These are phyloP conservation scores for Stichopus chloronotus DNA, from an alignment of 35 echinoderm and acorn worm species.

Conservation along the genomic window DNA sequence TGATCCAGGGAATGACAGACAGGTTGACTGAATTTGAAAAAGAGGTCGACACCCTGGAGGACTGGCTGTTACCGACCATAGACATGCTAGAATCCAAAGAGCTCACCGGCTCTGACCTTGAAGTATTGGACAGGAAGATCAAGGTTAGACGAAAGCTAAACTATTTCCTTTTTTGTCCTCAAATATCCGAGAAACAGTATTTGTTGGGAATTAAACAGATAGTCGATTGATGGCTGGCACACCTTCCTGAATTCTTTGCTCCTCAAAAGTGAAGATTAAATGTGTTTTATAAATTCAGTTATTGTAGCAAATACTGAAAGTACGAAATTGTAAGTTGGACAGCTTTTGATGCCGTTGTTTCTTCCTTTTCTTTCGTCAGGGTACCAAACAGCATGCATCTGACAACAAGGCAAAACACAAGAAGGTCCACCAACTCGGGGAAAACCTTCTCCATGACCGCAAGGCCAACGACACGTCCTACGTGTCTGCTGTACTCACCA, in stretches of 20 bases:
- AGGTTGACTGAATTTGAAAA: slow-evolving; percentile 85
- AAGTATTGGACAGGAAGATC: slow-evolving; percentile 73
- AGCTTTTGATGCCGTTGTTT: no score
- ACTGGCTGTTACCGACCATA: slow-evolving; percentile 87
- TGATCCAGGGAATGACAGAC: slow-evolving; percentile 73
- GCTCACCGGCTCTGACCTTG: slow-evolving; percentile 50
- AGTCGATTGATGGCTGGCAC: no score
- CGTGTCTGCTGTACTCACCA: slow-evolving; percentile 86
- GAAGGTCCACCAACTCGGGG: slow-evolving; percentile 79
- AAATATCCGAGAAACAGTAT: no score
- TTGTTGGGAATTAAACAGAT: no score
- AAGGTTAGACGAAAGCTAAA: slow-evolving; percentile 57
- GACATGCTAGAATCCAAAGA: slow-evolving; percentile 79
- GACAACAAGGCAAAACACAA: slow-evolving; percentile 83
- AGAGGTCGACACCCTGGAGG: slow-evolving; percentile 89
- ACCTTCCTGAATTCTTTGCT: no score
- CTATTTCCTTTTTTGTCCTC: no score
- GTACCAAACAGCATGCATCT: slow-evolving; percentile 43
- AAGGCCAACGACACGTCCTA: slow-evolving; percentile 92
- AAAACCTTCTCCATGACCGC: slow-evolving; percentile 84
- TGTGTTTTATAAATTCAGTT: no score
- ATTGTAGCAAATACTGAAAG: no score
- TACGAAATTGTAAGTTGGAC: no score
- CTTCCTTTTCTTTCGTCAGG: not conserved
- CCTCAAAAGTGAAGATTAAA: no score